Conservation (phyloP, 1,140 invertebrate species). For the Vanessa tameamea region DNA sequence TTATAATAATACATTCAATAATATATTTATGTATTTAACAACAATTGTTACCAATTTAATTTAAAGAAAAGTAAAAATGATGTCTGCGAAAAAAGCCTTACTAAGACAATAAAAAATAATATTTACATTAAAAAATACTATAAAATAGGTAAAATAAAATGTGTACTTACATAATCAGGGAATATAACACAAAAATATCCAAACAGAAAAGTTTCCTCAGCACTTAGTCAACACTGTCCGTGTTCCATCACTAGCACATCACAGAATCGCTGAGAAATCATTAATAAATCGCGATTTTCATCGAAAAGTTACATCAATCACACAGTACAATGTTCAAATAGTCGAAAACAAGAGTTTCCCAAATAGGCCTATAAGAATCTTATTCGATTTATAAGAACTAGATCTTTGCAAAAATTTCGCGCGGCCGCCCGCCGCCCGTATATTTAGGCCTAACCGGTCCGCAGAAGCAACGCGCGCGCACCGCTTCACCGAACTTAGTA, state of each 20-base stretch:
- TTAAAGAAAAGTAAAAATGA: not conserved
- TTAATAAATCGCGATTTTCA: slow-evolving; percentile 36
- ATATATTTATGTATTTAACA: too few species aligned
- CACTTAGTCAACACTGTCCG: slow-evolving; percentile 30
- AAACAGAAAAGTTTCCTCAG: slow-evolving; percentile 38
- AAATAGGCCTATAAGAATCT: slow-evolving; percentile 73
- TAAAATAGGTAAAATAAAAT: slow-evolving; percentile 32
- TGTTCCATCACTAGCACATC: slow-evolving; percentile 47
- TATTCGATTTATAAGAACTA: slow-evolving; percentile 54
- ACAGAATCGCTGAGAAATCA: slow-evolving; percentile 54
- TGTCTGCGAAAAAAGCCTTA: not conserved
- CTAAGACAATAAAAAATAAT: not conserved
- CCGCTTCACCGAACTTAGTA: slow-evolving; percentile 36
- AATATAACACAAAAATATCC: slow-evolving; percentile 43
- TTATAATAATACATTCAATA: not conserved
- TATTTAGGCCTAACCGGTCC: slow-evolving; percentile 62
- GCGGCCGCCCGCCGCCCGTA: slow-evolving; percentile 49
- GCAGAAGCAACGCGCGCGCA: slow-evolving; percentile 47
- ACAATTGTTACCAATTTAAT: too few species aligned
- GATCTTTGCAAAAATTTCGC: slow-evolving; percentile 63
- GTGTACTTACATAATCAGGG: slow-evolving; percentile 49
- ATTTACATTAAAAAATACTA: slow-evolving; percentile 7
- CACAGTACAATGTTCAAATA: slow-evolving; percentile 42
- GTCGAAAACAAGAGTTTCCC: slow-evolving; percentile 41
- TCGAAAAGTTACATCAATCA: slow-evolving; percentile 48